Evolutionary conservation across 2,113 vertebrate species (phyloP).

Genomic region (Eptesicus fuscus): DNA sequence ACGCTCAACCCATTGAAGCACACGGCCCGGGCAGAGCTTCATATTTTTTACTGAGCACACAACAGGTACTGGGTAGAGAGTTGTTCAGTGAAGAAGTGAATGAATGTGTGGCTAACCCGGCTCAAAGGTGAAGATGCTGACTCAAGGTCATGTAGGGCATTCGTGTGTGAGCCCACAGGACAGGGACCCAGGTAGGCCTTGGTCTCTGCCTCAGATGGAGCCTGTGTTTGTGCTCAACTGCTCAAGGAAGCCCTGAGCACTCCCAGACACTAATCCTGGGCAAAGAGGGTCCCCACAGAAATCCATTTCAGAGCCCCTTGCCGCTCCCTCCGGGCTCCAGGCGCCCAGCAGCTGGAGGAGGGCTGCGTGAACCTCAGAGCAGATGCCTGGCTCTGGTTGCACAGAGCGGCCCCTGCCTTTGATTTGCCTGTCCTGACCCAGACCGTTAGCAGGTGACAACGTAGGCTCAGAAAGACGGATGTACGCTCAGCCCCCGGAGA

Average conservation of each 20-base stretch:
- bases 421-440: background rate
- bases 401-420: background rate
- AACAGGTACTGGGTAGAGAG: background rate
- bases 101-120: background rate
- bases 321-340: background rate
- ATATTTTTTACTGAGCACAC: background rate
- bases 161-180: background rate
- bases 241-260: background rate
- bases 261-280: background rate
- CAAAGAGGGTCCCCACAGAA: background rate
- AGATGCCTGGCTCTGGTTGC: background rate
- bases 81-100: background rate
- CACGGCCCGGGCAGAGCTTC: too few species aligned
- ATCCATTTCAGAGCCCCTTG: background rate
- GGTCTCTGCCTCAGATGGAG: background rate
- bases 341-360: background rate
- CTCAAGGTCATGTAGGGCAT: background rate
- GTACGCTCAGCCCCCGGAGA: background rate
- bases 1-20: too few species aligned
- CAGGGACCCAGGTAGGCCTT: background rate
- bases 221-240: background rate
- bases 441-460: background rate
- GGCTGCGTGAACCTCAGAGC: background rate
- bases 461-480: background rate
- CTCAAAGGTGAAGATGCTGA: background rate